phyloP scores from a whole-genome alignment of 1,140 invertebrate species.

The Aradophagus sp. region DNA sequence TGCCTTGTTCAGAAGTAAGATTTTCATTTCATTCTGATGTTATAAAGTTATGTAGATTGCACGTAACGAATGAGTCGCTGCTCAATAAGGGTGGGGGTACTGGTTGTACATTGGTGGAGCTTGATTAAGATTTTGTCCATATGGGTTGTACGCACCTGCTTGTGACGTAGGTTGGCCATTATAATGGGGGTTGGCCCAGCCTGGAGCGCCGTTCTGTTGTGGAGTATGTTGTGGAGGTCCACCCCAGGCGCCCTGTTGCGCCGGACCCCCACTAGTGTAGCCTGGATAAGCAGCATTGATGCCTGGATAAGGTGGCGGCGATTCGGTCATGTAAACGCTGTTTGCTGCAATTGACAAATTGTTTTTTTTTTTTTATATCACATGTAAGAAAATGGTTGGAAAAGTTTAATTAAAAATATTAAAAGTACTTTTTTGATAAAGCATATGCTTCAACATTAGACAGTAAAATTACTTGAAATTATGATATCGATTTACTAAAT shows the following conservation, averaged over 20 bases:
- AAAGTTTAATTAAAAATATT: too few species aligned
- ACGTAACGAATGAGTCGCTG: too few species aligned
- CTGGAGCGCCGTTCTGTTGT: slow-evolving; percentile 65
- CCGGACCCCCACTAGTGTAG: slow-evolving; percentile 61
- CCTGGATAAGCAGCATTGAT: slow-evolving; percentile 77
- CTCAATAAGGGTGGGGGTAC: not conserved
- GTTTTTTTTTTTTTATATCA: too few species aligned
- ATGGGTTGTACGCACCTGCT: slow-evolving; percentile 73
- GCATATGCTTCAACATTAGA: too few species aligned
- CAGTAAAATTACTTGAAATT: too few species aligned
- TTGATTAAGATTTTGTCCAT: slow-evolving; percentile 65
- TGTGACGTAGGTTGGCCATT: slow-evolving; percentile 70
- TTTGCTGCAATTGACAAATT: slow-evolving; percentile 78
- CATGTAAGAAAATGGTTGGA: too few species aligned
- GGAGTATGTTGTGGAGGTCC: slow-evolving; percentile 18
- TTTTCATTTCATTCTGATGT: not conserved
- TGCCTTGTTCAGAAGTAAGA: too few species aligned
- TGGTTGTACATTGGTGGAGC: slow-evolving; percentile 59
- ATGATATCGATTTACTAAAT: too few species aligned
- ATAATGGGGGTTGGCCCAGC: slow-evolving; percentile 71
- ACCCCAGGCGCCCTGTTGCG: slow-evolving; percentile 58
- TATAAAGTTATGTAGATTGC: not conserved
- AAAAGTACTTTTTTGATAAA: too few species aligned
- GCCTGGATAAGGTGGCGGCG: slow-evolving; percentile 96
- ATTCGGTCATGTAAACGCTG: slow-evolving; percentile 91